Evolutionary conservation across 1,140 invertebrate species (phyloP).

Genomic region (Drosophila ficusphila): DNA sequence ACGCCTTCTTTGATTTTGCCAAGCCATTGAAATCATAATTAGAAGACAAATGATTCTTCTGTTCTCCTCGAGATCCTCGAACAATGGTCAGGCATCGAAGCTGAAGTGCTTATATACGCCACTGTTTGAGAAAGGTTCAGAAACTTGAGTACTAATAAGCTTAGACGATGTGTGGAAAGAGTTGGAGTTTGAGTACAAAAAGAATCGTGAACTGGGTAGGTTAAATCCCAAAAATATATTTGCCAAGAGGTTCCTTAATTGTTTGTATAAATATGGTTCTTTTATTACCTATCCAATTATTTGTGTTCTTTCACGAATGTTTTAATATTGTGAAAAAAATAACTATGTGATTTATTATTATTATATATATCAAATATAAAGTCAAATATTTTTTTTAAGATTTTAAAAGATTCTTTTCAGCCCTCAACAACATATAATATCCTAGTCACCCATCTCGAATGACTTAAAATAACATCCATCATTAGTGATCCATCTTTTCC

Average conservation of each 20-base stretch:
- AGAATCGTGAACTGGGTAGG: not conserved
- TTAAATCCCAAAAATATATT: not conserved
- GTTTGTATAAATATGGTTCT: slow-evolving; percentile 10
- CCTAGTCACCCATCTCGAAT: not conserved
- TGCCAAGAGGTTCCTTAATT: not conserved
- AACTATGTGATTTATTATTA: too few species aligned
- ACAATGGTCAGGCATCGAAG: slow-evolving; percentile 48
- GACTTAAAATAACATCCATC: not conserved
- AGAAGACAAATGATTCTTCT: slow-evolving; percentile 67
- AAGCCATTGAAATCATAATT: slow-evolving; percentile 74
- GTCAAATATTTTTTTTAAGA: not conserved
- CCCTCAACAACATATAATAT: not conserved
- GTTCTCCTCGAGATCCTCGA: slow-evolving; percentile 22
- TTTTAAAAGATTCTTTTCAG: not conserved
- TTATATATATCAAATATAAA: too few species aligned
- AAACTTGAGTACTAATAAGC: slow-evolving; percentile 64
- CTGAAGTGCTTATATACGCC: slow-evolving; percentile 57
- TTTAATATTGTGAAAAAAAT: too few species aligned
- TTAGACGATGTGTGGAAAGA: slow-evolving; percentile 16
- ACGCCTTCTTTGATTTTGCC: slow-evolving; percentile 77
- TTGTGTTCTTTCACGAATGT: not conserved
- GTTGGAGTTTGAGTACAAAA: not conserved
- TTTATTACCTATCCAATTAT: not conserved
- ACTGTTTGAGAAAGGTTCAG: slow-evolving; percentile 43
- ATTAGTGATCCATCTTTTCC: not conserved